Evolutionary conservation across 2,113 vertebrate species (phyloP).

Genomic region (Panthera tigris): DNA sequence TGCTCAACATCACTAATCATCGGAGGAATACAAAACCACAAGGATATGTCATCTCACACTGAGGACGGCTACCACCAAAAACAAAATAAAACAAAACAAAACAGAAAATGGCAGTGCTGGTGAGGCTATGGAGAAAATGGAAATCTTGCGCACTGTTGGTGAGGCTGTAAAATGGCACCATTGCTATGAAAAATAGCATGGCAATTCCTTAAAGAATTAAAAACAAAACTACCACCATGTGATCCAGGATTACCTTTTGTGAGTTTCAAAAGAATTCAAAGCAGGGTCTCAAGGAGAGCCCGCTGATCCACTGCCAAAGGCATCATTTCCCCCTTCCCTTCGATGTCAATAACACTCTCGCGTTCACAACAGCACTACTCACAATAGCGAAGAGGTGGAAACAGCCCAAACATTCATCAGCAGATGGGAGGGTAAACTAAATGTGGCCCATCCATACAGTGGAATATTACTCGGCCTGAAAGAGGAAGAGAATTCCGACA

Average conservation of each 20-base stretch:
- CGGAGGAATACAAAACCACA: neutral
- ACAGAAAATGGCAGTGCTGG: neutral
- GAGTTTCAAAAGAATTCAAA: neutral
- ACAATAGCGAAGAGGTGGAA: neutral
- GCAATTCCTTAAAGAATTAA: neutral
- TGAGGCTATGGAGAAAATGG: neutral
- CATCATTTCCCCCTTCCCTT: too few relatives aligned
- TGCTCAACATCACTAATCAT: neutral
- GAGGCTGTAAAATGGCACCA: neutral
- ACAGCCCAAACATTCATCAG: neutral
- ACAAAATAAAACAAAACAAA: neutral
- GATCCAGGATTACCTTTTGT: neutral
- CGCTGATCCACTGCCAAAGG: too few relatives aligned
- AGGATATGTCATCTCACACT: neutral
- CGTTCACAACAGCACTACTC: neutral
- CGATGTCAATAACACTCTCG: neutral
- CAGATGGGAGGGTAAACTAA: too few relatives aligned
- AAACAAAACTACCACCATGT: neutral
- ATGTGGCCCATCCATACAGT: fast-evolving
- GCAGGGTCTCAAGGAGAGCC: neutral
- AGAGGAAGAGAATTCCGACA: neutral
- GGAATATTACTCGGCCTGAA: neutral
- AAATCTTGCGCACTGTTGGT: neutral
- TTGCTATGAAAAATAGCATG: neutral
- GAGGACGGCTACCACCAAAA: neutral